Base-by-base conservation (phyloP, 2,113 vertebrate species). In the Jacana jacana region DNA sequence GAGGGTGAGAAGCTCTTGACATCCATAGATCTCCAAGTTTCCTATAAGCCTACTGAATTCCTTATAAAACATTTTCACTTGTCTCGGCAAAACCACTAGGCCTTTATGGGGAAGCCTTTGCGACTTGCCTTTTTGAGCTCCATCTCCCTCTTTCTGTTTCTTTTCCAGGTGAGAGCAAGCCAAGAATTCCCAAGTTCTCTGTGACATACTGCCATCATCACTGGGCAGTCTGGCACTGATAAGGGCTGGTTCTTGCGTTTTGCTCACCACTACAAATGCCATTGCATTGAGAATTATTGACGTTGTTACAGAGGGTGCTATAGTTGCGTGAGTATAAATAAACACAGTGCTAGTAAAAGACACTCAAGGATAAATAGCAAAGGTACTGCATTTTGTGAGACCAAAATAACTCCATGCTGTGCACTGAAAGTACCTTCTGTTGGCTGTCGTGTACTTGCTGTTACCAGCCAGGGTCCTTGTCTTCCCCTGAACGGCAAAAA, bases 171-270 rank as follows among this genome's bases (percentile, higher is more conserved):
- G 44, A 89, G 19, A 76, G 18, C 28, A 80, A 89, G 71, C 25
- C 48, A 90, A 78, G 57, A 60, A 81, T 30, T 68, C 27, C 46
- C 2, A 4, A 60, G 64, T 17, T 84, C 46, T 55, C 54, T 64
- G 23, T 51, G 69, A 44, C 33, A 35, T 0, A 0, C 14, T 68
- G 61, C 39, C 20, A 0, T 13, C 0, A 0, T 35, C 42, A 24
- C 69, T 52, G 54, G 64, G 73, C 31, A 40, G 46, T 49, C n/a
- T 77, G 80, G 23, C 68, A 15, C 6, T 9, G n/a, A 12, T 1
- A 4, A 44, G 31, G 52, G 60, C 11, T 18, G 4, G 48, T n/a
- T 89, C 64, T 78, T 82, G 68, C 40, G 1, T 77, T 84, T 84
- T 64, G 35, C 76, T 93, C 86, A 17, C 65, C 39, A 24, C 76